Base-by-base conservation (phyloP, 92 coral and sea anemone species). In the Epizoanthus ramosus region DNA sequence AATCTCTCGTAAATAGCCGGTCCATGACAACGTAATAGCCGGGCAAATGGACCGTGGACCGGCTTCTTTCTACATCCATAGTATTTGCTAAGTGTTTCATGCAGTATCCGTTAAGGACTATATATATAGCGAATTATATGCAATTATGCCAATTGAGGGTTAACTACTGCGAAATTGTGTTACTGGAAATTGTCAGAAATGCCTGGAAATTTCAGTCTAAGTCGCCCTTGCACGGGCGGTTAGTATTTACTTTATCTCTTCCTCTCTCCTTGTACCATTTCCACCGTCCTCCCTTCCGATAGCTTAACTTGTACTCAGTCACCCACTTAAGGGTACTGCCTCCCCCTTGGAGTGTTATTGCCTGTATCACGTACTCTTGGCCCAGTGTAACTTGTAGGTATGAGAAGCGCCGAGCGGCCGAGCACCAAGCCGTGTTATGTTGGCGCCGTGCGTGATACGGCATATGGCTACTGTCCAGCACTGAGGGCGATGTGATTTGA, bases 401-500 rank as follows among this genome's bases (percentile, higher is more conserved):
- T n/a, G 79, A 74, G 79, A 74, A 74, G 18, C 7, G 47, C 15
- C 23, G 33, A 9, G 79, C 79, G 1, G 79, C 79, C 57, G 79
- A 74, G 19, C 79, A 74, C 79, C 79, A 74, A 24, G 79, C 33
- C 24, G 63, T 53, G 8, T 0, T 1, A 5, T 28, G 47, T 24
- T 43, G n/a, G 0, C 19, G 58, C 24, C 79, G 56, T 53, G 79
- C 79, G 52, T 74, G 41, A 74, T 56, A 45, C 21, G 79, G 64
- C 66, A 23, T 52, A 37, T 23, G 8, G 22, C 54, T 57, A 14
- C 16, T 56, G 64, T 22, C 52, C 23, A 64, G 65, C 63, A 52
- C 43, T 18, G 79, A 74, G 16, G 79, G 80, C 17, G 80, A 74
- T 56, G 80, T 54, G 45, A 74, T 74, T 56, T 74, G 63, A 9